Evolutionary conservation across 2,888 invertebrate genomes (phyloP).

Genomic region (Drosophila maculinotata): DNA sequence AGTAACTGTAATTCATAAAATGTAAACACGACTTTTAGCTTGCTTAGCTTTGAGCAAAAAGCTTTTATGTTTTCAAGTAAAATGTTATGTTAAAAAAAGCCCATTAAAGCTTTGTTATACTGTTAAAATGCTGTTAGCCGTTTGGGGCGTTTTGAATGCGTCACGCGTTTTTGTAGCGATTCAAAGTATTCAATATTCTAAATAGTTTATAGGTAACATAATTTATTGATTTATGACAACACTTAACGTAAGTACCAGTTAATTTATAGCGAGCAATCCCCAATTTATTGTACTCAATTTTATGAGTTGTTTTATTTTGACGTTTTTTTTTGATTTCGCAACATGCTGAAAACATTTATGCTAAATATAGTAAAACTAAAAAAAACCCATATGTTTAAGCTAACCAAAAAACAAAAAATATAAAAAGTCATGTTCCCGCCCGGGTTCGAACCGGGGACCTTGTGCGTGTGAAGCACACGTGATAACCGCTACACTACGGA

Average conservation of each 20-base stretch:
- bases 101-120: constrained; percentile 13
- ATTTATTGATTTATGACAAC: too few species aligned
- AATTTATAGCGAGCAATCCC: too few species aligned
- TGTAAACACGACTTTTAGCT: constrained; percentile 16
- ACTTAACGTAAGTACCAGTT: too few species aligned
- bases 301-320: not conserved
- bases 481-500: constrained; percentile 85
- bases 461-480: constrained; percentile 85
- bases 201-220: not conserved
- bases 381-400: rapidly evolving
- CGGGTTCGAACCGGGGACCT: constrained; percentile 85
- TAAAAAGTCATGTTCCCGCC: constrained; percentile 77
- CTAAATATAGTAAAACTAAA: too few species aligned
- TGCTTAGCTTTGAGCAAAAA: constrained; percentile 21
- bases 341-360: not conserved
- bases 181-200: not conserved
- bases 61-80: constrained; percentile 11
- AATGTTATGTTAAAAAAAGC: constrained; percentile 10
- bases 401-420: not conserved
- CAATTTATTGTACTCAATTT: too few species aligned
- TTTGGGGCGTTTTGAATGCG: not conserved
- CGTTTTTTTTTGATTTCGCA: not conserved
- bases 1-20: not conserved
- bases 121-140: not conserved
- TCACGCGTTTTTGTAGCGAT: constrained; percentile 1